These are phyloP conservation scores for Ricordea florida DNA, from an alignment of 92 coral and sea anemone genomes.

Conservation along the genomic window DNA sequence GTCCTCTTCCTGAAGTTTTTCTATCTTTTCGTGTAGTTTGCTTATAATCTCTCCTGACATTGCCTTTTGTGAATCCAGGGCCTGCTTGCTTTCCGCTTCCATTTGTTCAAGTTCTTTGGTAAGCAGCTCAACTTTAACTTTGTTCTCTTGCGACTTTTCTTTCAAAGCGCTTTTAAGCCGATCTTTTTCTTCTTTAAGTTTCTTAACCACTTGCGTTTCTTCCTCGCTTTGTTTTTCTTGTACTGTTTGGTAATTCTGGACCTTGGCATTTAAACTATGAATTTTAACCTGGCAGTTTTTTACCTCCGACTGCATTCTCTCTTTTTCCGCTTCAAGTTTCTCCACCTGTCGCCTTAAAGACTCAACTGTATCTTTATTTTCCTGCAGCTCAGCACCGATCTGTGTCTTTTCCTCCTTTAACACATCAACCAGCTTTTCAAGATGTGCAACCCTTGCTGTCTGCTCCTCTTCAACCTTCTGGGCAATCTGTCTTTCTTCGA, in stretches of 20 bases:
- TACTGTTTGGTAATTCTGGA: neutral
- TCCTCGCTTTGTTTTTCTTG: constrained; percentile 24
- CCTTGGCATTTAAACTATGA: neutral
- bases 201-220: neutral
- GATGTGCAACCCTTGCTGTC: no score
- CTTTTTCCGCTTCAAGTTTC: constrained; percentile 9
- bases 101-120: constrained; percentile 31
- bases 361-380: neutral
- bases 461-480: constrained; percentile 15
- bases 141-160: constrained; percentile 30
- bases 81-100: constrained; percentile 30
- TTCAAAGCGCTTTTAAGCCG: constrained; percentile 32
- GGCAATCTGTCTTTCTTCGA: constrained; percentile 15
- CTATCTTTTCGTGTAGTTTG: constrained; percentile 4
- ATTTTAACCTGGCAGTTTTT: constrained; percentile 1
- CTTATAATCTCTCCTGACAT: constrained; percentile 6
- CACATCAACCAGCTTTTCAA: constrained; percentile 15
- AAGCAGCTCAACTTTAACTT: constrained; percentile 34
- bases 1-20: constrained; percentile 3
- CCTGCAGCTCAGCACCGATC: constrained; percentile 9
- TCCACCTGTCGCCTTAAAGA: constrained; percentile 2
- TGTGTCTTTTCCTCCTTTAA: neutral
- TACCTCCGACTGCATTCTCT: neutral
- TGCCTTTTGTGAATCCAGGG: constrained; percentile 3
- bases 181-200: constrained; percentile 33